A percentile compares a stretch with the other conserved stretches of the same genome.
Conservation (phyloP, 2,113 vertebrate species). For the Notarius quadriscutis region DNA sequence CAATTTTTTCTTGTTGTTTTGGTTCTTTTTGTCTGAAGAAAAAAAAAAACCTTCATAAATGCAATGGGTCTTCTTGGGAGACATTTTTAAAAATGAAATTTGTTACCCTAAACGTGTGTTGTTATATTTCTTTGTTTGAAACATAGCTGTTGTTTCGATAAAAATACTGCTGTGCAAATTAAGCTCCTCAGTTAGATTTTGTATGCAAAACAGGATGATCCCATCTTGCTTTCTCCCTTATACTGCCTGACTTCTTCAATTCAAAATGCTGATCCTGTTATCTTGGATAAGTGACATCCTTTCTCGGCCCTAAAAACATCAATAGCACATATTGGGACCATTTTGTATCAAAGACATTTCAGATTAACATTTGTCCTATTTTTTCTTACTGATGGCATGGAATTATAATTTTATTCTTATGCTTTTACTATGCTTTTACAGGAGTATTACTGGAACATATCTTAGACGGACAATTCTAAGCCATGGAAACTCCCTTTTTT, state of each 20-base stretch:
- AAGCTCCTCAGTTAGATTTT: slow-evolving; percentile 73
- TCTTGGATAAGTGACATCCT: slow-evolving; percentile 60
- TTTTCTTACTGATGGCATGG: slow-evolving; percentile 84
- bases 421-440: slow-evolving; percentile 74
- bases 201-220: slow-evolving; percentile 58
- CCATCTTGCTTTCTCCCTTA: slow-evolving; percentile 82
- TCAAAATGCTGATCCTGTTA: slow-evolving; percentile 69
- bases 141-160: slow-evolving; percentile 76
- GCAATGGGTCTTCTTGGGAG: slow-evolving; percentile 73
- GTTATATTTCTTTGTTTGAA: slow-evolving; percentile 70
- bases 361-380: slow-evolving; percentile 75
- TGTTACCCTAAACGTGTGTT: slow-evolving; percentile 69
- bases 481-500: slow-evolving; percentile 73
- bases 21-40: slow-evolving; percentile 77
- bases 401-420: slow-evolving; percentile 76
- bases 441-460: slow-evolving; percentile 86
- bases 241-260: slow-evolving; percentile 82
- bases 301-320: slow-evolving; percentile 75
- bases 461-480: slow-evolving; percentile 74
- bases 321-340: slow-evolving; percentile 91
- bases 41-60: slow-evolving; percentile 68
- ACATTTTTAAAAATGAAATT: slow-evolving; percentile 65
- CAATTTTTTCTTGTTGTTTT: slow-evolving; percentile 80
- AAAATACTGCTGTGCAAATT: slow-evolving; percentile 74
- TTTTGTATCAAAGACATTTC: slow-evolving; percentile 93